phyloP scores from a whole-genome alignment of 2,113 vertebrate genomes.

The Anser brachyrhynchus region DNA sequence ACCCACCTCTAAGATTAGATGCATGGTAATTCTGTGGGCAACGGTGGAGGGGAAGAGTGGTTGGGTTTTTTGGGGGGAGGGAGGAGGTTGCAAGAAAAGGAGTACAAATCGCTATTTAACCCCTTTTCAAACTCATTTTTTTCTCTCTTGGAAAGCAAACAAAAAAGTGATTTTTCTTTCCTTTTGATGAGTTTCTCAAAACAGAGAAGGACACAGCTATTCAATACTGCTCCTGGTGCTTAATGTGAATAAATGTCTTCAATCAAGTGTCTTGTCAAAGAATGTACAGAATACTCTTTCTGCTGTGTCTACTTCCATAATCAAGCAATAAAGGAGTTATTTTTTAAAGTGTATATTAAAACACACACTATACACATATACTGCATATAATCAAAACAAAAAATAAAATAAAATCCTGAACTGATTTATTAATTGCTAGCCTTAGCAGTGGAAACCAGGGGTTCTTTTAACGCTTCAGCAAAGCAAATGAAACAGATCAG shows the following conservation, averaged over 20 bases:
- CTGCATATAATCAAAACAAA: background rate
- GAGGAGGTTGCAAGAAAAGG: background rate
- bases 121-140: background rate
- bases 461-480: background rate
- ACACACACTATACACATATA: background rate
- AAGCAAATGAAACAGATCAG: background rate
- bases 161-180: background rate
- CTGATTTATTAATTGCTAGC: background rate
- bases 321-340: background rate
- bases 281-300: background rate
- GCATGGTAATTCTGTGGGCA: background rate
- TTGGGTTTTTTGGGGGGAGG: background rate
- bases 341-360: background rate
- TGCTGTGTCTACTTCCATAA: background rate
- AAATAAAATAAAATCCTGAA: background rate
- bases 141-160: background rate
- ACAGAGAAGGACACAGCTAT: background rate
- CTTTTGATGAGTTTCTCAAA: background rate
- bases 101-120: background rate
- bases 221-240: background rate
- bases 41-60: background rate
- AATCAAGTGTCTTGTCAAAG: background rate
- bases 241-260: background rate
- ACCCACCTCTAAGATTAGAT: slow-evolving; percentile 6
- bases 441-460: background rate